These are phyloP conservation scores for Aethina tumida DNA, from an alignment of 1,140 invertebrate genomes.

Conservation along the genomic window DNA sequence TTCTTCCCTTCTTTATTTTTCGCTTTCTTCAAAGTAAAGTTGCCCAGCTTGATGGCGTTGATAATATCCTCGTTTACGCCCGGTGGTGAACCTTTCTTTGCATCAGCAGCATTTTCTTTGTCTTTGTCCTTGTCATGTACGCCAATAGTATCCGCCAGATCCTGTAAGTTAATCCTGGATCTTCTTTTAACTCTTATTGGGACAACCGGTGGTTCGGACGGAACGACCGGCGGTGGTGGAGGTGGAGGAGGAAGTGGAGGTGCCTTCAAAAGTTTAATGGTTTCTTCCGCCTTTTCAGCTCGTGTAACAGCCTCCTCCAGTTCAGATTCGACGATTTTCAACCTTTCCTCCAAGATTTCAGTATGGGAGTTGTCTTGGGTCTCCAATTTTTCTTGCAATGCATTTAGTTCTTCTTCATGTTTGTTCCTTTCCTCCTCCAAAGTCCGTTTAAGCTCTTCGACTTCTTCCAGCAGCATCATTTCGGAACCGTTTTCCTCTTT, in stretches of 20 bases:
- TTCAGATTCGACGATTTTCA: slow-evolving; percentile 57
- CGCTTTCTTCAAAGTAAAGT: slow-evolving; percentile 56
- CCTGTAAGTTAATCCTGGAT: slow-evolving; percentile 32
- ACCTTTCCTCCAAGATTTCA: slow-evolving; percentile 57
- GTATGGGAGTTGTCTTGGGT: slow-evolving; percentile 55
- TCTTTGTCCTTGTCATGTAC: slow-evolving; percentile 10
- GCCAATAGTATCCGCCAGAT: slow-evolving; percentile 20
- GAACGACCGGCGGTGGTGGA: slow-evolving; percentile 37
- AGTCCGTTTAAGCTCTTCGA: slow-evolving; percentile 48
- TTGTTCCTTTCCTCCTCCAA: slow-evolving; percentile 49
- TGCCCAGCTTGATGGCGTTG: slow-evolving; percentile 65
- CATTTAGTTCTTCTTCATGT: slow-evolving; percentile 43
- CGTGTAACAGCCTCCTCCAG: slow-evolving; percentile 47
- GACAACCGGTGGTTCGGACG: slow-evolving; percentile 26
- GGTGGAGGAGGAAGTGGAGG: slow-evolving; percentile 37
- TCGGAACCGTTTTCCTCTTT: slow-evolving; percentile 40
- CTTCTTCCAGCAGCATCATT: slow-evolving; percentile 45
- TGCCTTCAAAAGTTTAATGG: slow-evolving; percentile 30
- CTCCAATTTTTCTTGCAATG: slow-evolving; percentile 53
- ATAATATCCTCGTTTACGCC: slow-evolving; percentile 61
- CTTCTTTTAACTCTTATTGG: slow-evolving; percentile 23
- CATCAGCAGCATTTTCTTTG: slow-evolving; percentile 5
- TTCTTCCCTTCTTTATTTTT: slow-evolving; percentile 50
- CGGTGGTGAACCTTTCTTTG: slow-evolving; percentile 18
- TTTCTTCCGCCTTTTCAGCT: slow-evolving; percentile 50